These are phyloP conservation scores for Drosophila meridiana DNA, from an alignment of 2,888 invertebrate species.

Conservation along the genomic window DNA sequence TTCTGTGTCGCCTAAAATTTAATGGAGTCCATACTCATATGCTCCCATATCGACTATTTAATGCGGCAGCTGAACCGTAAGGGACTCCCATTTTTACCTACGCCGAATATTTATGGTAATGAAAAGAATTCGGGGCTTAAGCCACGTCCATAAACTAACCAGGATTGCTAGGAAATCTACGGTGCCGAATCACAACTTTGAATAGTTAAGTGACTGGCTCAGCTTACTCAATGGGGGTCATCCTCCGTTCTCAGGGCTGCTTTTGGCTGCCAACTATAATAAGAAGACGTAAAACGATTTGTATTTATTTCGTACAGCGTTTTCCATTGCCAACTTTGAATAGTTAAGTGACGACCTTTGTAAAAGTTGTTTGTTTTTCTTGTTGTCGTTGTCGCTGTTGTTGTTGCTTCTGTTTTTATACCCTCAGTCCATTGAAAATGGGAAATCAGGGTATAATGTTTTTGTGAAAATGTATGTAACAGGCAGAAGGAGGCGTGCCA, in stretches of 20 bases:
- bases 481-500: too few species aligned
- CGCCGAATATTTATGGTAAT: too few species aligned
- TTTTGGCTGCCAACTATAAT: constrained; percentile 1
- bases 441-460: too few species aligned
- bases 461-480: too few species aligned
- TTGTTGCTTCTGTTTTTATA: too few species aligned
- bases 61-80: background rate
- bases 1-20: background rate
- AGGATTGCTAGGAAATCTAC: background rate
- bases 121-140: too few species aligned
- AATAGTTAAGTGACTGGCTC: background rate
- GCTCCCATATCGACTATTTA: background rate
- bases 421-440: too few species aligned
- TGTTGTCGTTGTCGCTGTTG: background rate
- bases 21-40: background rate
- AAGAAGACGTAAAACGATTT: background rate
- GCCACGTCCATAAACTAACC: background rate
- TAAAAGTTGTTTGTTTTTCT: background rate
- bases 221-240: background rate
- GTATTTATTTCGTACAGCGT: background rate
- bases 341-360: constrained; percentile 14
- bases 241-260: background rate
- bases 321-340: constrained; percentile 1
- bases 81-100: background rate
- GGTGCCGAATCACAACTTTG: background rate